Evolutionary conservation across 2,797 vertebrate species (phyloP), one percentile per base, ranked within the genome.

Genomic region (Orestias chungarensis): DNA sequence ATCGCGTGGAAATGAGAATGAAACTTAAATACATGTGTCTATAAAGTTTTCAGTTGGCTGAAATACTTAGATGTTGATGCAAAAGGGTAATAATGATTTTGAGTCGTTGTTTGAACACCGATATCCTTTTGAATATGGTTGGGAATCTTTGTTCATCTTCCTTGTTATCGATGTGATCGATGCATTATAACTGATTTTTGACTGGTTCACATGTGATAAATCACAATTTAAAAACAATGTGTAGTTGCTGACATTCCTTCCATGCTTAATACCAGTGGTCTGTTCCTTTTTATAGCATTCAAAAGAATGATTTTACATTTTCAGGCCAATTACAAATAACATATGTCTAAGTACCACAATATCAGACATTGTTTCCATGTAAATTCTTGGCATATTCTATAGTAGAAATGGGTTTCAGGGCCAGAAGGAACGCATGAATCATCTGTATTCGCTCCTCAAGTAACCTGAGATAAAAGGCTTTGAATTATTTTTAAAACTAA

Each of bases 71-170:
- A 17, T 6, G 2, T 74, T 47, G 49, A 75, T 31, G 40, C 31
- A 74, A 31, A 20, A 69, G 46, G 46, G 33, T 35, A 18, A 44
- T 52, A 6, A n/a, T 25, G 31, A 4, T 71, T 78, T 73, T 49
- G 10, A 40, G 4, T 5, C n/a, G 62, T 54, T 68, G 29, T 69
- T 2, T 64, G 17, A 59, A 71, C 71, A 61, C 29, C 33, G 68
- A 31, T 46, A 65, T n/a, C 20, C 43, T 40, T 67, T 42, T 68
- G 64, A 78, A 79, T 29, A 2, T 71, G 46, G 11, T 70, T 64
- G 52, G 42, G 66, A 75, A 70, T 71, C 65, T 44, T 46, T 67
- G 1, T 2, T 40, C 50, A 18, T 31, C n/a, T 47, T 70, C 38
- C 8, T 20, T 65, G n/a, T n/a, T n/a, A n/a, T n/a, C n/a, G n/a